phyloP scores from a whole-genome alignment of 2,888 invertebrate genomes.

The Drosophila macrospina region DNA sequence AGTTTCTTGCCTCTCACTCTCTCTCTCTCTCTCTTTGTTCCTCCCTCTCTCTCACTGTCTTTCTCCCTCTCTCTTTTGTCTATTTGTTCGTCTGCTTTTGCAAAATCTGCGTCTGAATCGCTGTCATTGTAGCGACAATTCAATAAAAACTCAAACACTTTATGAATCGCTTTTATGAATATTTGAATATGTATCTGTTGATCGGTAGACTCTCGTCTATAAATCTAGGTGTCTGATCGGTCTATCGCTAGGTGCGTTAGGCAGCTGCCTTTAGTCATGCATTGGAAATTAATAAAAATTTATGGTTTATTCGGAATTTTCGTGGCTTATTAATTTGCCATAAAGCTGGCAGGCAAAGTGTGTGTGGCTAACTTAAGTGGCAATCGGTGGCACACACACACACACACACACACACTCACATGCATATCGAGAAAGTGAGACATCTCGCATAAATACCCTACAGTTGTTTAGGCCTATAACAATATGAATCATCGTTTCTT shows the following conservation, averaged over 20 bases:
- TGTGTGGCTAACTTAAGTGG: constrained; percentile 64
- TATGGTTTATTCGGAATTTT: constrained; percentile 76
- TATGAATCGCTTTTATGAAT: constrained; percentile 51
- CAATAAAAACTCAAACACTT: constrained; percentile 45
- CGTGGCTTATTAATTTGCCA: constrained; percentile 75
- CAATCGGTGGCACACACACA: constrained; percentile 57
- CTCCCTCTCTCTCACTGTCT: background rate
- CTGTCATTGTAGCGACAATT: constrained; percentile 63
- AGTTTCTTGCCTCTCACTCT: constrained; percentile 27
- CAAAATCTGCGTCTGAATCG: constrained; percentile 63
- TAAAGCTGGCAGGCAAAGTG: constrained; percentile 66
- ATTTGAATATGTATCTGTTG: constrained; percentile 14
- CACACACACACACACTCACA: constrained; percentile 30
- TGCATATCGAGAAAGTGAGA: constrained; percentile 31
- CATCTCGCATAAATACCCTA: background rate
- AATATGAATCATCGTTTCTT: constrained; percentile 28
- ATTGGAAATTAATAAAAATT: constrained; percentile 76
- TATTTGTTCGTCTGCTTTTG: constrained; percentile 35
- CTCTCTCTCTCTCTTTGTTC: background rate
- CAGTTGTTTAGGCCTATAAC: constrained; percentile 4
- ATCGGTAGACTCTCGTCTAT: background rate
- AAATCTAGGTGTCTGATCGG: constrained; percentile 4
- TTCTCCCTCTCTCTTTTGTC: background rate
- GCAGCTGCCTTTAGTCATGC: constrained; percentile 50
- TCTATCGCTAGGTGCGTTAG: constrained; percentile 16